Base-by-base conservation (phyloP, 37 sponge, comb jelly and placozoan genomes). In the Bolinopsis microptera region DNA sequence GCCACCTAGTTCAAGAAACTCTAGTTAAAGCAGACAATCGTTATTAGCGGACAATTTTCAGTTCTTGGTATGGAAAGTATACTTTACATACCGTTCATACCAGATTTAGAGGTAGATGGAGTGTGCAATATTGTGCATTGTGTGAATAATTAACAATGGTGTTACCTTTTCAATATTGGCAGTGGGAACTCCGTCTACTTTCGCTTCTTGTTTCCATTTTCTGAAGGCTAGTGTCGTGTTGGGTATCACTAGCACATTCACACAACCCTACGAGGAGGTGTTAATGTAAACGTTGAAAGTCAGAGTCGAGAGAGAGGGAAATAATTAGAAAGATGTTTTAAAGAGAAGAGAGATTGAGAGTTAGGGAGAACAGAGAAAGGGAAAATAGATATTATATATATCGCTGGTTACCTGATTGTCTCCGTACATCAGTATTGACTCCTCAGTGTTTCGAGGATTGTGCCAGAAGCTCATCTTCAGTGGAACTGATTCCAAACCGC, bases 391-490 rank as follows among this genome's bases (percentile, higher is more conserved):
- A 5, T 48, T 18, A 48, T 5, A 48, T 5, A 48, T 48, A 13
- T 5, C 5, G 61, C 26, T 32, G 38, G 92, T 68, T 32, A 97
- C 97, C 90, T 95, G 94, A 32, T 94, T 93, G 69, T 97, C 97
- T 94, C 97, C 97, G 32, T 95, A 36, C 28, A 95, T 39, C 24
- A 97, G 93, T 32, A 95, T 76, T 34, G 95, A 95, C 32, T 95
- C 93, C 24, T 94, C 69, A 0, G 37, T 41, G 33, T 94, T 38
- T 27, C 93, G 69, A 1, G 95, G 93, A 83, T 93, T 83, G 36
- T 92, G 37, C 98, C 98, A 98, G 83, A 96, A 98, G 92, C 93
- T 82, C 32, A 96, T 31, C 69, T 95, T 96, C 31, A 98, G 94
- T 27, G 98, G 97, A 26, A 96, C 94, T 27, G 93, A 74, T 28